A percentile compares a stretch with the other conserved stretches of the same genome.
These are phyloP conservation scores for Asobara japonica DNA, from an alignment of 1,140 invertebrate species.

Conservation along the genomic window DNA sequence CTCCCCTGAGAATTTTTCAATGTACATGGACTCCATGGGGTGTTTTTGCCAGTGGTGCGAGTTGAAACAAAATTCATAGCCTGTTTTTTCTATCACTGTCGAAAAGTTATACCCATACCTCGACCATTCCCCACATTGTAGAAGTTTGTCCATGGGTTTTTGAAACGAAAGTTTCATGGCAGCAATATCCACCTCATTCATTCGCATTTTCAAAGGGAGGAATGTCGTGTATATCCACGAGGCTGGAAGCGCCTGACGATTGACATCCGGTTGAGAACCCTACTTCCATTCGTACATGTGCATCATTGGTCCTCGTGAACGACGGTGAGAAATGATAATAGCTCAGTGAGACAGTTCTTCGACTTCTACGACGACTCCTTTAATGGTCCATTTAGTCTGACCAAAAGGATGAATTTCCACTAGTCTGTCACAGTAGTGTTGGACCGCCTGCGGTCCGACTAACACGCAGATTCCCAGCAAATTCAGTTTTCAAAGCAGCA, in stretches of 20 bases:
- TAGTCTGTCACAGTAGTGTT: not conserved
- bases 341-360: not conserved
- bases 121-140: not conserved
- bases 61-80: constrained; percentile 16
- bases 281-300: not conserved
- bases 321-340: constrained; percentile 1
- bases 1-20: not conserved
- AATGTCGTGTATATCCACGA: not conserved
- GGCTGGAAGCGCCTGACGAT: not conserved
- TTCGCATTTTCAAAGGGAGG: not conserved
- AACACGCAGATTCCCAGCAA: not conserved
- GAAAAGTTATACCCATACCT: not conserved
- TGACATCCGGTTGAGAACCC: not conserved
- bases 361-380: not conserved
- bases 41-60: not conserved
- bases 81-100: not conserved
- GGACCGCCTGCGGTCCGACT: constrained; percentile 8
- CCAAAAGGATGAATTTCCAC: not conserved
- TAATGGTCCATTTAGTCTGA: constrained; percentile 4
- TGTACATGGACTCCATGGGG: not conserved
- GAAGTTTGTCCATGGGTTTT: not conserved
- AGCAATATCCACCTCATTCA: not conserved
- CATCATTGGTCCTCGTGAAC: constrained; percentile 11
- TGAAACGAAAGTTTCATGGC: not conserved
- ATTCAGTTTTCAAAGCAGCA: constrained; percentile 1